Base-by-base conservation (phyloP, 2,797 vertebrate genomes). In the Clarias pachynema region DNA sequence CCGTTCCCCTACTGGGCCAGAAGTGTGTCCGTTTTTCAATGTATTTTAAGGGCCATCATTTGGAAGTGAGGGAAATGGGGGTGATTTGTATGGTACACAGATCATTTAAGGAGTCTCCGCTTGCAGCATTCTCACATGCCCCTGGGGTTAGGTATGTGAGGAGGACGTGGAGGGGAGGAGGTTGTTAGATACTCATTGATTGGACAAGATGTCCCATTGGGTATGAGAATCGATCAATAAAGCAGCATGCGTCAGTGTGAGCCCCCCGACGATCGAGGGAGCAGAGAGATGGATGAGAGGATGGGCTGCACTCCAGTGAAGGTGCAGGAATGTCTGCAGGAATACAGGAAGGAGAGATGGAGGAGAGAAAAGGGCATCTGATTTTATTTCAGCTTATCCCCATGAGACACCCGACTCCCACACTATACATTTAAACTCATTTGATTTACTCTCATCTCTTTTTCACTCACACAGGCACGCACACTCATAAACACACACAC, bases 151-250 rank as follows among this genome's bases (percentile, higher is more conserved):
- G 77, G 15, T 29, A 20, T 74, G 62, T 12, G 37, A 77, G 60
- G 68, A 60, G 79, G 79, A 75, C 49, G 75, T 59, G 63, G 84
- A 40, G 2, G 34, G 78, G 77, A 9, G 40, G 40, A 9, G 44
- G 62, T 90, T 90, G 78, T 85, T 88, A 70, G 88, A 91, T 89
- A 92, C 89, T 88, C 93, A 95, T 95, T 93, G 95, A 95, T 95
- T 93, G 93, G 91, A 92, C 93, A 92, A 93, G 92, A 92, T 90
- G 91, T 91, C 93, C 86, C 78, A 56, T 72, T 84, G 88, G 87
- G 89, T 90, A 90, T 83, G 82, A 91, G 93, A 92, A 92, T 89
- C 75, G 93, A 95, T 96, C 94, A 87, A 95, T 95, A 93, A 93
- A 84, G 70, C 77, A 77, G 70, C 69, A 65, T 73, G 49, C 10